These are phyloP conservation scores for Chunga burmeisteri DNA, from an alignment of 2,113 vertebrate species.

Conservation along the genomic window DNA sequence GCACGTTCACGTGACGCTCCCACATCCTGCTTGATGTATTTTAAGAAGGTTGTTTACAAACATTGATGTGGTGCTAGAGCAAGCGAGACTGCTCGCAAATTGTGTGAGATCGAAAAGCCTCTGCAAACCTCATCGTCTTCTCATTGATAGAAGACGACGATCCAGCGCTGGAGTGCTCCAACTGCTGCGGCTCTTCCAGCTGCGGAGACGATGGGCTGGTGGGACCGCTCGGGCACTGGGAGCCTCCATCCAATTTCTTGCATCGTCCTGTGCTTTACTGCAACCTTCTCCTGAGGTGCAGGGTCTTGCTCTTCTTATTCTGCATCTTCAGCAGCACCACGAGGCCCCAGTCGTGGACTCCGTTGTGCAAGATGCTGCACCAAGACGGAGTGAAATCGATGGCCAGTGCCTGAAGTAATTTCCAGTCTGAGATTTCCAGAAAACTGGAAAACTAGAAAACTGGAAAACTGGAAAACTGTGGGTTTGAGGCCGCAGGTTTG, in stretches of 20 bases:
- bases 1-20: not conserved
- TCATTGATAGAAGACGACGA: fast-evolving
- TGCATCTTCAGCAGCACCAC: not conserved
- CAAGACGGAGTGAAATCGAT: not conserved
- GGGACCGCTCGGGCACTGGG: not conserved
- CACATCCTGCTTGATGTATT: not conserved
- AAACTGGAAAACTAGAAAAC: too few species aligned
- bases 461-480: too few species aligned
- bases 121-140: fast-evolving
- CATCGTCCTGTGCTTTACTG: fast-evolving
- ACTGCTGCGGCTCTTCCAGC: not conserved
- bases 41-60: not conserved
- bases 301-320: not conserved
- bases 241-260: not conserved
- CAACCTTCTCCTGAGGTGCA: fast-evolving
- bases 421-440: not conserved
- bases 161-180: not conserved
- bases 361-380: not conserved
- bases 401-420: not conserved
- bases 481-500: too few species aligned
- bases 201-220: not conserved
- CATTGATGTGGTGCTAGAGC: not conserved
- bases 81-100: not conserved
- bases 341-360: fast-evolving
- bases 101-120: fast-evolving